Conservation (phyloP, 92 coral and sea anemone genomes). For the Porites rus region DNA sequence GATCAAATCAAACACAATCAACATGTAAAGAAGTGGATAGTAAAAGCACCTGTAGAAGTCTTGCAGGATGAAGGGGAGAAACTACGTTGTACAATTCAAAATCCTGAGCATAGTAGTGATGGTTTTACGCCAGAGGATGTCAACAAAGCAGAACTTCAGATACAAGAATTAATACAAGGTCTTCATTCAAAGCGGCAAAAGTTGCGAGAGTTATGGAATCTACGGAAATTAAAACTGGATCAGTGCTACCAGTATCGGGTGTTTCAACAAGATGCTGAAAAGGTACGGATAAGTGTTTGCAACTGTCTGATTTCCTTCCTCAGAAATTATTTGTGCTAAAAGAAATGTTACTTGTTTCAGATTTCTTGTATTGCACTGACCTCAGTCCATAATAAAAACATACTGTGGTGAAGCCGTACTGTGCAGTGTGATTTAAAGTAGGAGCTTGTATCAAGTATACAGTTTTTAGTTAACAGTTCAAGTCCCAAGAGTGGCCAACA, state of each 20-base stretch:
- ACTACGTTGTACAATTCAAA: conserved; percentile 73
- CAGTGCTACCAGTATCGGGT: conserved; percentile 93
- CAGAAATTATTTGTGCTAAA: background rate
- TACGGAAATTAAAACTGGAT: conserved; percentile 89
- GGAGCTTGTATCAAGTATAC: no score
- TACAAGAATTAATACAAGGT: conserved; percentile 83
- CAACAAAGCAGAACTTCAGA: conserved; percentile 84
- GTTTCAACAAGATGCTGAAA: conserved; percentile 95
- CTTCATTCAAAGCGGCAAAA: conserved; percentile 90
- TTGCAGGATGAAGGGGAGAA: conserved; percentile 95
- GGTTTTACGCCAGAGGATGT: conserved; percentile 80
- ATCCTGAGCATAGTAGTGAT: conserved; percentile 78
- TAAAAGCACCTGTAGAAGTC: conserved; percentile 96
- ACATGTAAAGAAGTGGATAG: conserved; percentile 97
- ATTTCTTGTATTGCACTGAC: background rate
- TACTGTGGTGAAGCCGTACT: no score
- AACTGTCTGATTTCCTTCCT: background rate
- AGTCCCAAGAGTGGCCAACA: no score
- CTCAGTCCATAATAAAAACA: no score
- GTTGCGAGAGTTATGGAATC: conserved; percentile 94
- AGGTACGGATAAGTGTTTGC: conserved; percentile 55
- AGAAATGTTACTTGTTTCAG: background rate
- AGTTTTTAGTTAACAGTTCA: no score
- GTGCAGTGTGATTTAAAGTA: no score
- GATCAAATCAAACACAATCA: conserved; percentile 96